phyloP scores from a whole-genome alignment of 2,797 vertebrate species.

The Notamacropus eugenii region DNA sequence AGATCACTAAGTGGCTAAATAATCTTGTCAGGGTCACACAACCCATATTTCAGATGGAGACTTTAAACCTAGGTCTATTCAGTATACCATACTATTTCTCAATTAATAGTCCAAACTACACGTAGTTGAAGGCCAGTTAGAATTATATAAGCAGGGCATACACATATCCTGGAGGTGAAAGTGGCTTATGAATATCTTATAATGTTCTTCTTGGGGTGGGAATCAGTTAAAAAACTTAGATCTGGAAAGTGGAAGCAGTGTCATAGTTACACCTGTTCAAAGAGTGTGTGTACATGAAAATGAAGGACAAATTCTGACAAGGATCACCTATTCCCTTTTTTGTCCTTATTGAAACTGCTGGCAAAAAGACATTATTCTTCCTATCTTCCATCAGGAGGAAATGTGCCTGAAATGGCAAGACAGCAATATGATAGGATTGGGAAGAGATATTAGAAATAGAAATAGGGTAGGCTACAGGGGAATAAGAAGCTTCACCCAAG shows the following conservation, averaged over 20 bases:
- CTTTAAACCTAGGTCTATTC: neutral
- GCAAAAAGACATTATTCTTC: neutral
- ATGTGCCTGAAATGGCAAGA: neutral
- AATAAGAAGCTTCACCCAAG: neutral
- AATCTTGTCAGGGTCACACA: neutral
- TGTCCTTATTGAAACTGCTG: neutral
- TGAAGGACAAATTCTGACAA: neutral
- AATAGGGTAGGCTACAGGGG: neutral
- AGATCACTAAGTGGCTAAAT: neutral
- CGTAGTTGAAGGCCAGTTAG: neutral
- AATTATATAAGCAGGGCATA: neutral
- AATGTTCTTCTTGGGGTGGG: neutral
- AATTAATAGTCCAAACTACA: neutral
- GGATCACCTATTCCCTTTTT: neutral
- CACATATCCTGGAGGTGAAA: neutral
- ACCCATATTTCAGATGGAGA: neutral
- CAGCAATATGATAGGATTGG: neutral
- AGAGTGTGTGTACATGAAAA: neutral
- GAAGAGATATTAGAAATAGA: neutral
- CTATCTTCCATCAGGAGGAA: neutral
- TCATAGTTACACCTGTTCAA: neutral
- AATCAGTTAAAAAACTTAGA: neutral
- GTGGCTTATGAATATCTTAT: neutral
- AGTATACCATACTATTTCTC: neutral
- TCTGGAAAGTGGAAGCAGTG: neutral